Evolutionary conservation across 1,140 invertebrate species (phyloP), one percentile per base, ranked within the genome.

Genomic region (Hycleus phaleratus): DNA sequence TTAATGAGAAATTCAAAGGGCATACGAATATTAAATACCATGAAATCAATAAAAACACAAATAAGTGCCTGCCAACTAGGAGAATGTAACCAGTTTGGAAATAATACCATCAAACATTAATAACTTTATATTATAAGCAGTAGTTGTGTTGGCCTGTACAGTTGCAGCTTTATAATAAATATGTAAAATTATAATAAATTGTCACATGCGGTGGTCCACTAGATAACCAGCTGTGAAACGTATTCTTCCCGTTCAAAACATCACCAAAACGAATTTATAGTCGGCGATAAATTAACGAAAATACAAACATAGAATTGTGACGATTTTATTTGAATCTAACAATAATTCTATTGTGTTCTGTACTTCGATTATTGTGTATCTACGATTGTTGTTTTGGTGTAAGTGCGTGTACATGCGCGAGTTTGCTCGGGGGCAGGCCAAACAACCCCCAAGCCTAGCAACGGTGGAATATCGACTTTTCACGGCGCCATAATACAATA

Each of bases 21-120:
- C 32, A 18, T 32, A 32, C 32, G 18, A 18, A 18, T 18, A 18
- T 18, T 18, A 18, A 32, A 32, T 32, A 32, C 7, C 32, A 32
- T 32, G 32, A 32, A 32, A 32, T 32, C 32, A 32, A 32, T 32
- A 32, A 32, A 32, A 32, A 32, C 32, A 32, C 7, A 7, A 32
- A 32, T 32, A 32, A 32, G 43, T 53, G 51, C 12, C 43, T n/a
- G 11, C 39, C 38, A 47, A 57, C 59, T 47, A 59, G 54, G 53
- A 43, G 42, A 53, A 46, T 40, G 52, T 57, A 49, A 51, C 49
- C 57, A 54, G 58, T 25, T 50, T 51, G 61, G 61, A 67, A 69
- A 69, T 69, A 68, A 69, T 65, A 63, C 61, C 61, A 62, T 68
- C 68, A 68, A 68, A 65, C 68, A 69, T 69, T 69, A 69, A 69